These are phyloP conservation scores for Dipodomys merriami DNA, from an alignment of 2,113 vertebrate genomes.

Conservation along the genomic window DNA sequence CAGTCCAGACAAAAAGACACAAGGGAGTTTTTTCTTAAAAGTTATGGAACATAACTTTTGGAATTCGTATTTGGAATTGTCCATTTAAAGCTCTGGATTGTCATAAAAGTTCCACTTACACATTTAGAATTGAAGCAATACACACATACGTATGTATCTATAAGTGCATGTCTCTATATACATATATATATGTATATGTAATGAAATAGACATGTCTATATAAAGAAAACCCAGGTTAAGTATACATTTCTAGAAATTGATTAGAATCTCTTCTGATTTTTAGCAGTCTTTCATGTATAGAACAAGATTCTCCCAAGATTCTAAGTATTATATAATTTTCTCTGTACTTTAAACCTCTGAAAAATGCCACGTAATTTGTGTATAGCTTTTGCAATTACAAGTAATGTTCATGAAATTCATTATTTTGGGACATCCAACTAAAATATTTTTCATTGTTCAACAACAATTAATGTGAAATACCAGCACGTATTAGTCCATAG, in stretches of 20 bases:
- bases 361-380: neutral
- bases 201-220: too few relatives aligned
- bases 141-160: too few relatives aligned
- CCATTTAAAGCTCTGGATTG: neutral
- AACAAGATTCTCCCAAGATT: neutral
- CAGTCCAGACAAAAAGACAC: neutral
- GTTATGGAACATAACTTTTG: too few relatives aligned
- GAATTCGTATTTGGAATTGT: neutral
- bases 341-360: neutral
- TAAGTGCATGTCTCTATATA: too few relatives aligned
- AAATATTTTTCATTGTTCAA: neutral
- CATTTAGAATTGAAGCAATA: neutral
- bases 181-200: too few relatives aligned
- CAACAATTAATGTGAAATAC: neutral
- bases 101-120: neutral
- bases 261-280: neutral
- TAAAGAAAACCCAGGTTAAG: neutral
- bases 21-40: neutral
- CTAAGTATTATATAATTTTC: too few relatives aligned
- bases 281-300: neutral
- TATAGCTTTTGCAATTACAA: neutral
- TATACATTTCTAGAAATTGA: neutral
- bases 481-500: neutral
- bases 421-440: neutral
- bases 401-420: neutral